phyloP scores from a whole-genome alignment of 2,113 vertebrate species.

The Microtus oregoni region DNA sequence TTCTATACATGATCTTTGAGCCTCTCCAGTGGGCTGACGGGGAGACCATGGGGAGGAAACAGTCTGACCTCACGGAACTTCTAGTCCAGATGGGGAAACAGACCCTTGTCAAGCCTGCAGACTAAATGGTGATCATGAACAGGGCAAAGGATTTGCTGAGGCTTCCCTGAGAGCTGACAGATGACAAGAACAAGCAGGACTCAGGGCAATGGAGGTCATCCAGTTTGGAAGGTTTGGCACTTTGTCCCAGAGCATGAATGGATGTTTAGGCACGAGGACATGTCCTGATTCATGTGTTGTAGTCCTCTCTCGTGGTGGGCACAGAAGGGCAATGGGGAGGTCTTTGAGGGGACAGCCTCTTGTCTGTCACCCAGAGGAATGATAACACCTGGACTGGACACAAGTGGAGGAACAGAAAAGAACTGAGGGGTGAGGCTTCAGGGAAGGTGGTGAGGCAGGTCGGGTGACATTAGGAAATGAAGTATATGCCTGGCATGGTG shows the following conservation, averaged over 20 bases:
- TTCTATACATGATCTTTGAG: background rate
- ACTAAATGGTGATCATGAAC: background rate
- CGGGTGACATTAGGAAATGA: background rate
- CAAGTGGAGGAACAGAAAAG: background rate
- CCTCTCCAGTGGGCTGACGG: background rate
- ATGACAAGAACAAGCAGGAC: background rate
- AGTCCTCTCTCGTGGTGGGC: background rate
- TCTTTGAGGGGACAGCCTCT: background rate
- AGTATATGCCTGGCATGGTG: background rate
- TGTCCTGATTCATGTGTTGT: background rate
- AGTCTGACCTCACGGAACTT: background rate
- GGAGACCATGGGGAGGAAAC: background rate
- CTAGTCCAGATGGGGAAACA: background rate
- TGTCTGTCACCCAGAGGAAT: background rate
- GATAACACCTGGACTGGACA: background rate
- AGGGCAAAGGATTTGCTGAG: background rate
- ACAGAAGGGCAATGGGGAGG: background rate
- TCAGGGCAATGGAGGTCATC: background rate
- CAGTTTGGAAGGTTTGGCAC: background rate
- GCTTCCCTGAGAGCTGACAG: background rate
- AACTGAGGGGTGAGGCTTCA: background rate
- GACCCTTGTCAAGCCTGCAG: background rate
- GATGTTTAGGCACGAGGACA: background rate
- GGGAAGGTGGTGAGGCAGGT: background rate
- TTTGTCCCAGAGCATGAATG: background rate